phyloP scores from a whole-genome alignment of 2,113 vertebrate species.

The Tauraco erythrolophus region DNA sequence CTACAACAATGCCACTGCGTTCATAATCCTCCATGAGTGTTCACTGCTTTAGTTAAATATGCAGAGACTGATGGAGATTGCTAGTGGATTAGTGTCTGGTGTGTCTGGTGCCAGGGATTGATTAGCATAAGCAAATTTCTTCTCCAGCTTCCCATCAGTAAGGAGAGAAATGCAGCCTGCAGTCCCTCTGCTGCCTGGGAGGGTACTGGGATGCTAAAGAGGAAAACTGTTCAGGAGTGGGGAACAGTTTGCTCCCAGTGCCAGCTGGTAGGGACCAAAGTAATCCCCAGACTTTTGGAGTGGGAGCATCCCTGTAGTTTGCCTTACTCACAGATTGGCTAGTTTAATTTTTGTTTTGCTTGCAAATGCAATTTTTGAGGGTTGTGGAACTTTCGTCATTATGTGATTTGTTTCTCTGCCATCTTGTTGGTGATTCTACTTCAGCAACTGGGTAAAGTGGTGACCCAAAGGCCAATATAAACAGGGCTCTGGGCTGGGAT shows the following conservation, averaged over 20 bases:
- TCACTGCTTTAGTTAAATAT: conserved; percentile 52
- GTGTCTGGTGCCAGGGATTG: conserved; percentile 30
- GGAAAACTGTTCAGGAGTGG: background rate
- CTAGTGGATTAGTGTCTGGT: conserved; percentile 50
- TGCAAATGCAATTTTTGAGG: background rate
- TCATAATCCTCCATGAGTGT: conserved; percentile 47
- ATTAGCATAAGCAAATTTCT: conserved; percentile 68
- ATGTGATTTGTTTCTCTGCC: background rate
- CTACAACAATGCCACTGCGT: conserved; percentile 34
- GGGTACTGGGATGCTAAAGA: background rate
- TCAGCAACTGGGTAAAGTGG: background rate
- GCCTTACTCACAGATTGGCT: background rate
- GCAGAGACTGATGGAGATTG: conserved; percentile 60
- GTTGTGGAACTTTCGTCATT: background rate
- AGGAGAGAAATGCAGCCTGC: background rate
- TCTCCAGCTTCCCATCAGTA: background rate
- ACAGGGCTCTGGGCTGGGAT: background rate
- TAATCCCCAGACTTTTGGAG: background rate
- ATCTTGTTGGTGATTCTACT: background rate
- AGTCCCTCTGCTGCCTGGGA: background rate
- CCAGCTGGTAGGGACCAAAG: background rate
- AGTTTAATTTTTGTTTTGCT: background rate
- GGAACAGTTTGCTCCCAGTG: background rate
- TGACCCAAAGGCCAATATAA: background rate
- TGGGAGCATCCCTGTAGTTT: background rate